A percentile compares a stretch with the other conserved stretches of the same genome.
Evolutionary conservation across 2,888 invertebrate genomes (phyloP).

Genomic region (Gymnoscelis rufifasciata): DNA sequence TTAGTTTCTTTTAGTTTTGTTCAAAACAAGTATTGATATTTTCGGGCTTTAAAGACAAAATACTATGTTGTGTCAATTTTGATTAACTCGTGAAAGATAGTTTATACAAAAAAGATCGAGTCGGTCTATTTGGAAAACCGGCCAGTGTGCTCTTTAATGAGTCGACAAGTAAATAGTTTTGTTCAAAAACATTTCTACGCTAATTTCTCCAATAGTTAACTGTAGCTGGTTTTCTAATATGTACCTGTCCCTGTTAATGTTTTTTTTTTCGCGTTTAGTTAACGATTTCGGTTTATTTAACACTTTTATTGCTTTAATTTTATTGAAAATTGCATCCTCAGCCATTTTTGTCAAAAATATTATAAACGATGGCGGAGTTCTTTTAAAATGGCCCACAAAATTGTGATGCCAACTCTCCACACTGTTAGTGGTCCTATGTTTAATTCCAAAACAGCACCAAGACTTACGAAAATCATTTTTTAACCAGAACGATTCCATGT

Average conservation of each 20-base stretch:
- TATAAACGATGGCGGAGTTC: conserved; percentile 6
- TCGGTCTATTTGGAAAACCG: neutral
- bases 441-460: conserved; percentile 5
- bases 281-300: conserved; percentile 6
- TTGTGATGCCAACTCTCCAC: conserved; percentile 3
- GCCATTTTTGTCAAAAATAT: conserved; percentile 5
- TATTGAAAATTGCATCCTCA: conserved; percentile 2
- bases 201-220: conserved; percentile 1
- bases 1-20: neutral
- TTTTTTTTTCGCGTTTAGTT: conserved; percentile 4
- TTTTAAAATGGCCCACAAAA: conserved; percentile 5
- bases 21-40: conserved; percentile 1
- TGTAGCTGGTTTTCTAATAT: conserved; percentile 7
- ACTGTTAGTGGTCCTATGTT: conserved; percentile 5
- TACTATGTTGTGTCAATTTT: conserved; percentile 1
- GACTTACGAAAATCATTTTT: neutral
- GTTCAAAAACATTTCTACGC: conserved; percentile 1
- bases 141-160: conserved; percentile 2
- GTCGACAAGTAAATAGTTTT: conserved; percentile 4
- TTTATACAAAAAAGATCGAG: neutral
- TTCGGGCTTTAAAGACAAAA: conserved; percentile 3
- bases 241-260: conserved; percentile 7
- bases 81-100: neutral
- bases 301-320: conserved; percentile 4
- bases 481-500: neutral